A percentile compares a stretch with the other conserved stretches of the same genome.
Evolutionary conservation across 1,140 invertebrate genomes (phyloP).

Genomic region (Charaxes varanes): DNA sequence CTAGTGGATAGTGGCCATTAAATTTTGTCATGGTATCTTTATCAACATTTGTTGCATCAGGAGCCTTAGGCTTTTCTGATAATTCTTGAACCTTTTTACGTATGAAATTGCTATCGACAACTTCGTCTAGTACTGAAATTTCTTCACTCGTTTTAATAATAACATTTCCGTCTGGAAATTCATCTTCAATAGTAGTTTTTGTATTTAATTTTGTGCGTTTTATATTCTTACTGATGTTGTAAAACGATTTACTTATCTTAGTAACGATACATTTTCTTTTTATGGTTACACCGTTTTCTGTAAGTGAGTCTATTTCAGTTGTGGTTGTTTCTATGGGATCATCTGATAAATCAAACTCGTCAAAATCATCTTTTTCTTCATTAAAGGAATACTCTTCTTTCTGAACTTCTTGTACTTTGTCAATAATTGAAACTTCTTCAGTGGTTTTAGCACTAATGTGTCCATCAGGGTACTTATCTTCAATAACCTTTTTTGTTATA

Average conservation of each 20-base stretch:
- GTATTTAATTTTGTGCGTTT: background rate
- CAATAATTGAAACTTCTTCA: constrained; percentile 8
- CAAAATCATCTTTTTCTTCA: background rate
- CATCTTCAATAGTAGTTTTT: constrained; percentile 1
- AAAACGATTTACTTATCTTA: background rate
- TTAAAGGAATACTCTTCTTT: background rate
- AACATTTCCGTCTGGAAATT: constrained; percentile 1
- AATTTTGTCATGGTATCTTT: constrained; percentile 29
- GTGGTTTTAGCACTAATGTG: constrained; percentile 9
- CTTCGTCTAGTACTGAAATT: background rate
- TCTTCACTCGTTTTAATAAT: background rate
- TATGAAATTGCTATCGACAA: background rate
- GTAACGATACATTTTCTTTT: background rate
- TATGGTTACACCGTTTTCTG: background rate
- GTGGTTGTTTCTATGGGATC: background rate
- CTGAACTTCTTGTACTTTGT: background rate
- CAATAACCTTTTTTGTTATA: constrained; percentile 11
- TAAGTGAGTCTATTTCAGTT: background rate
- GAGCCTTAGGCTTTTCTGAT: too few species aligned
- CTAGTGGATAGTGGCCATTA: too few species aligned
- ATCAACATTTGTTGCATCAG: constrained; percentile 17
- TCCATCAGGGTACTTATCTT: constrained; percentile 26
- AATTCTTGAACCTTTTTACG: background rate
- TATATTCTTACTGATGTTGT: background rate
- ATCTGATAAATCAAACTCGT: background rate